Conservation (phyloP, 2,888 invertebrate genomes). For the Dorcus hopei region DNA sequence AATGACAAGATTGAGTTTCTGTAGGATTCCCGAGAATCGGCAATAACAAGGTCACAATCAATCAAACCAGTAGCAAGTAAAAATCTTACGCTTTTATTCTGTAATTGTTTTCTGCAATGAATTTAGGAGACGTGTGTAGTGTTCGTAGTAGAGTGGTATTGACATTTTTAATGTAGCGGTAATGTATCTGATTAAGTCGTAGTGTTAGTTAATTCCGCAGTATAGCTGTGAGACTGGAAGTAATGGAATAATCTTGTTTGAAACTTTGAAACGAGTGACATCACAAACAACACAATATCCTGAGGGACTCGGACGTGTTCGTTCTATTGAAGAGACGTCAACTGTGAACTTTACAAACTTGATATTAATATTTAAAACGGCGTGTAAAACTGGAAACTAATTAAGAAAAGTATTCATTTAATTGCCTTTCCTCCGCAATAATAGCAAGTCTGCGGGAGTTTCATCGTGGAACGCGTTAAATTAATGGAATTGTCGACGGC, state of each 20-base stretch:
- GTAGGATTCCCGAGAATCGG: no score
- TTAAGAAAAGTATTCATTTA: constrained; percentile 49
- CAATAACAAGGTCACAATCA: no score
- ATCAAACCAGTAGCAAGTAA: no score
- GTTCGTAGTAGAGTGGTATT: no score
- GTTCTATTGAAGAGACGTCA: constrained; percentile 11
- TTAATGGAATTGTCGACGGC: constrained; percentile 49
- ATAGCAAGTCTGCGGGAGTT: constrained; percentile 41
- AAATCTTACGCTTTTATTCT: no score
- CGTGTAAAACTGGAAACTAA: constrained; percentile 47
- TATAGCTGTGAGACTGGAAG: neutral
- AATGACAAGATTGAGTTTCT: no score
- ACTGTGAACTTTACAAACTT: constrained; percentile 28
- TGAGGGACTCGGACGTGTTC: neutral
- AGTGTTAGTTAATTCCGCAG: neutral
- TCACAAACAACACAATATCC: neutral
- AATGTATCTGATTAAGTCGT: neutral
- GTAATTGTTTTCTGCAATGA: no score
- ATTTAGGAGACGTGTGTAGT: no score
- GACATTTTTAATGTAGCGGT: neutral
- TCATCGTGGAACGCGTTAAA: constrained; percentile 44
- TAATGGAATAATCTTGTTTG: constrained; percentile 1
- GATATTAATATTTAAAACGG: constrained; percentile 43
- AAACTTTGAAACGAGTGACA: neutral
- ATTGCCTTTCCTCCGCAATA: constrained; percentile 43